Conservation (phyloP, 1,140 invertebrate species). For the Liolophura sinensis region DNA sequence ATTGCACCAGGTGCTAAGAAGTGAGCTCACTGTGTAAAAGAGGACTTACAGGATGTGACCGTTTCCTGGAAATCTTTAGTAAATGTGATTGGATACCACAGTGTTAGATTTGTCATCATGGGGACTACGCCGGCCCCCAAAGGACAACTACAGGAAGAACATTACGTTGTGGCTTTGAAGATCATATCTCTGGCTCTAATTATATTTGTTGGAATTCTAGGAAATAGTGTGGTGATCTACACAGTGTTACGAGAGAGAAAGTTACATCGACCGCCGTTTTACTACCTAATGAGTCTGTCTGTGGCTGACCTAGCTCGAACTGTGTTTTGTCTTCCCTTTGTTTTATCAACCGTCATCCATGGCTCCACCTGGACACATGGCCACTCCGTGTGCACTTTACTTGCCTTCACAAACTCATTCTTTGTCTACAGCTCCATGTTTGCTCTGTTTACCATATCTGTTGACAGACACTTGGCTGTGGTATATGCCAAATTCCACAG, state of each 20-base stretch:
- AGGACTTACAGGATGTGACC: too few relatives aligned
- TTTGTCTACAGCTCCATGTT: slow-evolving; percentile 45
- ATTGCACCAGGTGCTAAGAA: too few relatives aligned
- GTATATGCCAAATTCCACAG: slow-evolving; percentile 39
- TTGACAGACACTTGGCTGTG: slow-evolving; percentile 45
- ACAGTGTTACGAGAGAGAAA: slow-evolving; percentile 37
- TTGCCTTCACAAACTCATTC: slow-evolving; percentile 50
- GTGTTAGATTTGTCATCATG: too few relatives aligned
- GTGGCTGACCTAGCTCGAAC: slow-evolving; percentile 45
- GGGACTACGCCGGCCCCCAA: too few relatives aligned
- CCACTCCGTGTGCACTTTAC: slow-evolving; percentile 36
- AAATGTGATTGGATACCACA: too few relatives aligned
- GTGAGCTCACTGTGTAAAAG: too few relatives aligned
- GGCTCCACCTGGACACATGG: slow-evolving; percentile 43
- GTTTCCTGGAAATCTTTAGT: too few relatives aligned
- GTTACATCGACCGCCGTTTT: slow-evolving; percentile 48
- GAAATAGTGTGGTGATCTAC: slow-evolving; percentile 39
- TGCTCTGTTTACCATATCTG: slow-evolving; percentile 40
- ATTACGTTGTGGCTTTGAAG: slow-evolving; percentile 10
- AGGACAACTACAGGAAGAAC: too few relatives aligned
- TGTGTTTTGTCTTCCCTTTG: slow-evolving; percentile 47
- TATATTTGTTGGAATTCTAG: slow-evolving; percentile 30
- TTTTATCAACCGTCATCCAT: slow-evolving; percentile 40
- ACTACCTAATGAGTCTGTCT: slow-evolving; percentile 46
- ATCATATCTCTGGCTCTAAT: slow-evolving; percentile 29